phyloP scores from a whole-genome alignment of 1,140 invertebrate genomes.

The Protaetia brevitarsis region DNA sequence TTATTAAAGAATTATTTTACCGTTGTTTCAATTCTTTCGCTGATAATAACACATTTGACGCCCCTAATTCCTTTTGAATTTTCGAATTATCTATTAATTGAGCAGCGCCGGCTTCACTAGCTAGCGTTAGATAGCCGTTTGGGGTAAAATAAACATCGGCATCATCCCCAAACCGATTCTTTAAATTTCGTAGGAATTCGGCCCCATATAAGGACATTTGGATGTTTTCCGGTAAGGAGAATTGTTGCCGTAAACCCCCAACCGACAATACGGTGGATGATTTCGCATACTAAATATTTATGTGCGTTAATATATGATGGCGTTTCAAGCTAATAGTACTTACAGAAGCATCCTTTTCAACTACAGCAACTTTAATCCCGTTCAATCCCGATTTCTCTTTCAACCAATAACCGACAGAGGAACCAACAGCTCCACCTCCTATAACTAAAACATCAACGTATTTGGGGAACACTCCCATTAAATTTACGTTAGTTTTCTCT shows the following conservation, averaged over 20 bases:
- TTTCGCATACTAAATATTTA: slow-evolving; percentile 67
- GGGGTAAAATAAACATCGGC: slow-evolving; percentile 82
- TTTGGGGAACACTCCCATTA: slow-evolving; percentile 50
- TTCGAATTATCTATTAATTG: slow-evolving; percentile 70
- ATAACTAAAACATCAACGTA: slow-evolving; percentile 84
- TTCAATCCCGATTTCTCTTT: slow-evolving; percentile 66
- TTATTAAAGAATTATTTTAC: slow-evolving; percentile 27
- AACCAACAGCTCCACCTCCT: slow-evolving; percentile 90
- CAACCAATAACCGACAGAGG: slow-evolving; percentile 87
- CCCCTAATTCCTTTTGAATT: slow-evolving; percentile 79
- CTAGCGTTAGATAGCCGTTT: slow-evolving; percentile 84
- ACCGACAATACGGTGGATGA: slow-evolving; percentile 76
- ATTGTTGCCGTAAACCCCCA: slow-evolving; percentile 90
- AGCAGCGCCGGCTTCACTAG: slow-evolving; percentile 71
- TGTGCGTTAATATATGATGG: not conserved
- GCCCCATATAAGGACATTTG: slow-evolving; percentile 85
- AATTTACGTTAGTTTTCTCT: slow-evolving; percentile 34
- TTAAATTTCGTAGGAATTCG: slow-evolving; percentile 84
- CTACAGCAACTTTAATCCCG: slow-evolving; percentile 70
- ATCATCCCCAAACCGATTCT: slow-evolving; percentile 67
- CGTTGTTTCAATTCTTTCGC: slow-evolving; percentile 63
- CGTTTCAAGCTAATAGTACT: slow-evolving; percentile 38
- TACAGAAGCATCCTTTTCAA: slow-evolving; percentile 88
- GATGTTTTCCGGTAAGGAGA: slow-evolving; percentile 91
- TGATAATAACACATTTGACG: slow-evolving; percentile 73